Percentiles rank a stretch among this genome's conserved stretches.
Evolutionary conservation across 2,797 vertebrate genomes (phyloP).

Genomic region (Falco rusticolus): DNA sequence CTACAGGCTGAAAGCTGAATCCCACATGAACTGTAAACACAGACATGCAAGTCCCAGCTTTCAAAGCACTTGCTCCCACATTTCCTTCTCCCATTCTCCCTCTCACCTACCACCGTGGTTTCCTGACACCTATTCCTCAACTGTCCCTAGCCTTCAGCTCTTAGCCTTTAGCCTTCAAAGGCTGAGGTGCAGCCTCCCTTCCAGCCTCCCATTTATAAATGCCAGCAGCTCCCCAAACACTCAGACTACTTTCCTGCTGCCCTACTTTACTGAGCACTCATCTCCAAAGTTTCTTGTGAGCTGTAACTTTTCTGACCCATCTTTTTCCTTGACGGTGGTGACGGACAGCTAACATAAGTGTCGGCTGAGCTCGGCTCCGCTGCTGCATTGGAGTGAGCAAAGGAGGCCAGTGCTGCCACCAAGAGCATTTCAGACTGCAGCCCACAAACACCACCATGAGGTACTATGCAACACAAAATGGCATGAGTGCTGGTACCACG

Average conservation of each 20-base stretch:
- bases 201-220: not conserved
- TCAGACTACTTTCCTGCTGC: not conserved
- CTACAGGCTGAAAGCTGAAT: not conserved
- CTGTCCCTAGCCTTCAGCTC: not conserved
- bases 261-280: not conserved
- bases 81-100: not conserved
- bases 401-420: not conserved
- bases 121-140: not conserved
- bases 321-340: not conserved
- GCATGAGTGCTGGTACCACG: not conserved
- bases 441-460: rapidly evolving
- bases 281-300: not conserved
- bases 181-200: not conserved
- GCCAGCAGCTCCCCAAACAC: not conserved
- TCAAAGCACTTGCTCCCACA: not conserved
- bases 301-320: not conserved
- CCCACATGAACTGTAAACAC: not conserved
- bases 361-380: not conserved
- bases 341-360: not conserved
- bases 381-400: not conserved
- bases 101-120: not conserved
- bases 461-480: not conserved
- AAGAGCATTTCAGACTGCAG: not conserved
- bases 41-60: not conserved
- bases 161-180: not conserved